Evolutionary conservation across 2,113 vertebrate genomes (phyloP), one percentile per base, ranked within the genome.

Genomic region (Paracyprichromis sp.): DNA sequence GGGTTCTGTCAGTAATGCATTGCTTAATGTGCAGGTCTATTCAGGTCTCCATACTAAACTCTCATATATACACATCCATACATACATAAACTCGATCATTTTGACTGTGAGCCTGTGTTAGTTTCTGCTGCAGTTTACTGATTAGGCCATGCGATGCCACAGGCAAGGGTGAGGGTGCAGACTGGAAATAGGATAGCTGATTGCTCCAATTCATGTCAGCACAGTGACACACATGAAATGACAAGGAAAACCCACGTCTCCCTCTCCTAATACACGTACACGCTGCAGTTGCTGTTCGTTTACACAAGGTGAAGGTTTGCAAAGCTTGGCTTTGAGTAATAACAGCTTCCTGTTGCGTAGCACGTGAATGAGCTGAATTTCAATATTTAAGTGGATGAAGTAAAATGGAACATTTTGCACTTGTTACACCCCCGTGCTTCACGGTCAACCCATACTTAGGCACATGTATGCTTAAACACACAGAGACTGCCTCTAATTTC

Each of bases 171-270:
- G 82, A 89, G 45, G n/a, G 85, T 38, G 86, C n/a, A 26, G 80
- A 80, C 78, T 84, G 80, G 88, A 92, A 94, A 94, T 80, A 91
- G 85, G 85, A 92, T 83, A 85, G 85, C 82, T n/a, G 82, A 89
- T 53, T 84, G 86, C 69, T 66, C 87, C 66, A 71, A 84, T 89
- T 90, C 83, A 89, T 91, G 83, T 88, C 84, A 83, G 84, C 90
- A 83, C 56, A 52, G 88, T 90, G 88, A 93, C 83, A 90, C 84
- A 82, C 78, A 84, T 84, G 86, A 80, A 89, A 83, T 24, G 76
- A 86, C 63, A 69, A 66, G 76, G 86, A 88, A 85, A 45, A 69
- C 40, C 43, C 63, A 85, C 2, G 14, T 80, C 50, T 89, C 1
- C 7, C 52, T 26, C 43, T 53, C 29, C 34, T 80, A 17, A 54